These are phyloP conservation scores for Lycophotia porphyrea DNA, from an alignment of 2,888 invertebrate genomes.

Conservation along the genomic window DNA sequence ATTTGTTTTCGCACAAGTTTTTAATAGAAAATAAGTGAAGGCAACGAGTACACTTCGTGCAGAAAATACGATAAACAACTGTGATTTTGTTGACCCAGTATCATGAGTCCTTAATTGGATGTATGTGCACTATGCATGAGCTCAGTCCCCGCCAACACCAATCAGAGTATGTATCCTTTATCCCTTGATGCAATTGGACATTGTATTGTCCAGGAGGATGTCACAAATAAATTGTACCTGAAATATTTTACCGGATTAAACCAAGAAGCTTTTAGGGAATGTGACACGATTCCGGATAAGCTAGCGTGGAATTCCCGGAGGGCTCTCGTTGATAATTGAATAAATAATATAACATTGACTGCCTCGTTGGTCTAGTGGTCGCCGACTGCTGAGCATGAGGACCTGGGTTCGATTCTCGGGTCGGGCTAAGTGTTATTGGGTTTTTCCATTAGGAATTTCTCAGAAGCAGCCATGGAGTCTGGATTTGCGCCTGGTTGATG, in stretches of 20 bases:
- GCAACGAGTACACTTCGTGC: slow-evolving; percentile 19
- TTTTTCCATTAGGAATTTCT: too few species aligned
- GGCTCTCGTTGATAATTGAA: not conserved
- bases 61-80: slow-evolving; percentile 1
- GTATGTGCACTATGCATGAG: not conserved
- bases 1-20: slow-evolving; percentile 54
- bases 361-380: too few species aligned
- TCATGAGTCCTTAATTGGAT: not conserved
- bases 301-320: not conserved
- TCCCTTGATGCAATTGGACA: not conserved
- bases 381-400: too few species aligned
- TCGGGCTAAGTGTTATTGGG: too few species aligned
- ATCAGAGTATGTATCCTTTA: not conserved
- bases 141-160: slow-evolving; percentile 13
- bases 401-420: too few species aligned
- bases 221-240: slow-evolving; percentile 19
- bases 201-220: not conserved
- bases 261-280: slow-evolving; percentile 4
- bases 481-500: too few species aligned
- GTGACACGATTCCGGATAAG: not conserved
- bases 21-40: slow-evolving; percentile 54
- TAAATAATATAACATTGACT: not conserved
- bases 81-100: not conserved
- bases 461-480: too few species aligned
- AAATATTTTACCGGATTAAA: slow-evolving; percentile 10